Base-by-base conservation (phyloP, 2,113 vertebrate species). In the Numenius arquata region DNA sequence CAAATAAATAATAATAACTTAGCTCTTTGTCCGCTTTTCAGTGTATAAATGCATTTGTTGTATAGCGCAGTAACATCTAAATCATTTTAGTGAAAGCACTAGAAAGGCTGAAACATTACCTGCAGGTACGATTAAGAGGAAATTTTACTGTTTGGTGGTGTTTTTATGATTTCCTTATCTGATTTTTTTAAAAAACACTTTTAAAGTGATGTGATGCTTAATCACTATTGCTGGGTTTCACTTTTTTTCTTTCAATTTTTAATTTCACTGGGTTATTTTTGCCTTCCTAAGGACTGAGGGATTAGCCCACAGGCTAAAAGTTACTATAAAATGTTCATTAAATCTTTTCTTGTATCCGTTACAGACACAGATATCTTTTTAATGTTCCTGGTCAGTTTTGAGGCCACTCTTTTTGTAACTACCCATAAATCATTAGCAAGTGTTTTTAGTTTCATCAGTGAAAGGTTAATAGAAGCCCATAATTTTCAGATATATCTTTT, bases 381-480 rank as follows among this genome's bases (percentile, higher is more conserved):
- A 93, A 96, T 95, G 32, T 40, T 45, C 85, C 84, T 88, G 97
- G 91, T 98, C 97, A 97, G 93, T 96, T 65, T 76, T 16, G 63
- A 95, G 93, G 90, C 94, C 83, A 74, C 90, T 88, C 8, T 89
- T 91, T 97, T 91, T 95, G 77, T 56, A n/a, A 90, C 90, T 93
- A 75, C 91, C 84, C 93, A 85, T 97, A 97, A 95, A 98, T 98
- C 97, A 93, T 94, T 92, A 96, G 87, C 89, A 94, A 94, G 95
- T 96, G 90, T 97, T 97, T 97, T 97, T 95, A 96, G 90, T 97
- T 97, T 93, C 89, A 90, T 40, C 75, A 90, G 96, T 95, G 95
- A 97, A 96, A 95, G 89, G 97, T 97, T 97, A 98, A 97, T 96
- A 96, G 95, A 96, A 96, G 88, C 80, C 90, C 78, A 59, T 95